phyloP scores from a whole-genome alignment of 2,888 invertebrate species.

The Hoplodrina ambigua region DNA sequence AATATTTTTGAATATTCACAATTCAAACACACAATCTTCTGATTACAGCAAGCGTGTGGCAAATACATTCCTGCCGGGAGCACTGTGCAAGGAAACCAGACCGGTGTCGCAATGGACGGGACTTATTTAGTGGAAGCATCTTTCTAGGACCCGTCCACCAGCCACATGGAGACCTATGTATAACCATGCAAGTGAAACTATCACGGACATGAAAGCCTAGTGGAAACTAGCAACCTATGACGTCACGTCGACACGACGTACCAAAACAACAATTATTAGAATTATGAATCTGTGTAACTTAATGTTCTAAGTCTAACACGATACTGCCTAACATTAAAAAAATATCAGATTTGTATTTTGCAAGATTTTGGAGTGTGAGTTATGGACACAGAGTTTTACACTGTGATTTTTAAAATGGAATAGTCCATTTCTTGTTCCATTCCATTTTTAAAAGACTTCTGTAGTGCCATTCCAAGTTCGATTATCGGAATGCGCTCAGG shows the following conservation, averaged over 20 bases:
- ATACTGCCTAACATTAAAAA: slow-evolving; percentile 84
- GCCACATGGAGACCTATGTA: slow-evolving; percentile 85
- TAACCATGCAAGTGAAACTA: slow-evolving; percentile 68
- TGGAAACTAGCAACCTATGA: slow-evolving; percentile 54
- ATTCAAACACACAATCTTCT: slow-evolving; percentile 57
- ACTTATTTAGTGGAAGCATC: slow-evolving; percentile 96
- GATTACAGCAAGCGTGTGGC: slow-evolving; percentile 94
- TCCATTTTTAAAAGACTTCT: slow-evolving; percentile 68
- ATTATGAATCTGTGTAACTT: slow-evolving; percentile 78
- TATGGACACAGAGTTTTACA: slow-evolving; percentile 62
- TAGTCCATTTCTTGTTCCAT: slow-evolving; percentile 68
- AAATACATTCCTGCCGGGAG: slow-evolving; percentile 96
- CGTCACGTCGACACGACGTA: slow-evolving; percentile 54
- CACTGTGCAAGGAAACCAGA: slow-evolving; percentile 95
- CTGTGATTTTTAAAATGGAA: slow-evolving; percentile 69
- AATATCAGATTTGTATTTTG: slow-evolving; percentile 80
- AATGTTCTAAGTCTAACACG: slow-evolving; percentile 84
- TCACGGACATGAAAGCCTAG: slow-evolving; percentile 63
- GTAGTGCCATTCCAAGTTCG: slow-evolving; percentile 64
- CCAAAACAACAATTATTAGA: slow-evolving; percentile 83
- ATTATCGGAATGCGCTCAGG: slow-evolving; percentile 60
- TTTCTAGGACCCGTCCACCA: slow-evolving; percentile 91
- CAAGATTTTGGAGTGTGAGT: slow-evolving; percentile 67
- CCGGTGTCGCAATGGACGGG: slow-evolving; percentile 95
- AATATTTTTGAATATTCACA: slow-evolving; percentile 2